Conservation (phyloP, 2,888 invertebrate genomes). For the Ashinkailepas kermadecensis region DNA sequence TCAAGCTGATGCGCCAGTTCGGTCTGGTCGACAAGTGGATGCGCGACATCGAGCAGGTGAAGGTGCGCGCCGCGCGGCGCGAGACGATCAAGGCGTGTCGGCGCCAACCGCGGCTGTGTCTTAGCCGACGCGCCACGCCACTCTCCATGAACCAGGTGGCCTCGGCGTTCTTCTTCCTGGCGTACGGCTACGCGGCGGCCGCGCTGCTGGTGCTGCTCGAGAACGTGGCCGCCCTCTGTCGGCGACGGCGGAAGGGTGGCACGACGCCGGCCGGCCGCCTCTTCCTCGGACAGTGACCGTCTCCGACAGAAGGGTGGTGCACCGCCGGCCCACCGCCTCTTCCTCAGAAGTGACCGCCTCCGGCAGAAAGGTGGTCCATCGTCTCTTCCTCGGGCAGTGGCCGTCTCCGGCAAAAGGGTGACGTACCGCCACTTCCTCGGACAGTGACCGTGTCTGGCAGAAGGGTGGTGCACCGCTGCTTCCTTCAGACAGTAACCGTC, state of each 20-base stretch:
- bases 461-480: too few relatives aligned
- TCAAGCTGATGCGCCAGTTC: conserved; percentile 9
- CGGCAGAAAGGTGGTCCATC: too few relatives aligned
- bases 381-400: too few relatives aligned
- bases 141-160: not conserved
- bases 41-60: not conserved
- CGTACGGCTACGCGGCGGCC: not conserved
- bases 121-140: not conserved
- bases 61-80: not conserved
- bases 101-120: not conserved
- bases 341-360: too few relatives aligned
- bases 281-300: too few relatives aligned
- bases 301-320: too few relatives aligned
- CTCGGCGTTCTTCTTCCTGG: not conserved
- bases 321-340: too few relatives aligned
- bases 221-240: not conserved
- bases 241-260: not conserved
- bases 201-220: not conserved
- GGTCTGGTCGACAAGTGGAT: conserved; percentile 18
- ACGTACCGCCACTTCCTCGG: too few relatives aligned
- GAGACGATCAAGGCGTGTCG: not conserved
- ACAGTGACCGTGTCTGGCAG: too few relatives aligned
- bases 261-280: too few relatives aligned
- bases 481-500: too few relatives aligned
- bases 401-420: too few relatives aligned